These are phyloP conservation scores for Bombylius discolor DNA, from an alignment of 2,888 invertebrate species.

Conservation along the genomic window DNA sequence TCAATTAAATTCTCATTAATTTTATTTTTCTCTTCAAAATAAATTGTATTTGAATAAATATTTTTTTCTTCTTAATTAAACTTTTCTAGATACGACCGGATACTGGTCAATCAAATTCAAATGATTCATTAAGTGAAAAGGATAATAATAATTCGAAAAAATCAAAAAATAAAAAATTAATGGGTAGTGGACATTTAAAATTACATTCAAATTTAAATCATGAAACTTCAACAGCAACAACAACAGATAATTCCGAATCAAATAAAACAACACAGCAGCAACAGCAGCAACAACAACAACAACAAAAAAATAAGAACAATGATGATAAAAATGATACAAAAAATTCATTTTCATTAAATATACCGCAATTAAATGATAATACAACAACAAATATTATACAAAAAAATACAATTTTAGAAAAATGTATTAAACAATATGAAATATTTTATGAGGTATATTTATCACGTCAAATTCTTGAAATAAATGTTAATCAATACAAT, in stretches of 20 bases:
- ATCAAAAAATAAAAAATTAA: slow-evolving; percentile 28
- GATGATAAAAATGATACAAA: no score
- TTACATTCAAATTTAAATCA: background rate
- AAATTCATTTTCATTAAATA: background rate
- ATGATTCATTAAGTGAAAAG: background rate
- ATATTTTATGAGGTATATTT: slow-evolving; percentile 38
- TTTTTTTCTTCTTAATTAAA: background rate
- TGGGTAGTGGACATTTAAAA: background rate
- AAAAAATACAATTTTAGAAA: slow-evolving; percentile 41
- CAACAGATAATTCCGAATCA: no score
- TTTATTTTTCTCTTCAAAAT: no score
- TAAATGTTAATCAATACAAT: slow-evolving; percentile 6
- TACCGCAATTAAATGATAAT: background rate
- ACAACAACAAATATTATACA: slow-evolving; percentile 10
- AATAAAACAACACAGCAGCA: no score
- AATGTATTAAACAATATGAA: slow-evolving; percentile 46
- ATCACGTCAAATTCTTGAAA: slow-evolving; percentile 17
- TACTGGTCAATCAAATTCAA: slow-evolving; percentile 21
- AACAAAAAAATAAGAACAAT: no score
- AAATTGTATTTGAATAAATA: background rate
- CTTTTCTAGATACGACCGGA: slow-evolving; percentile 28
- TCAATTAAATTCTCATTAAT: no score
- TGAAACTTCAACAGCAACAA: no score
- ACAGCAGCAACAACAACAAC: no score
- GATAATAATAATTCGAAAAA: slow-evolving; percentile 21